Evolutionary conservation across 2,113 vertebrate genomes (phyloP).

Genomic region (Notothenia rossii): DNA sequence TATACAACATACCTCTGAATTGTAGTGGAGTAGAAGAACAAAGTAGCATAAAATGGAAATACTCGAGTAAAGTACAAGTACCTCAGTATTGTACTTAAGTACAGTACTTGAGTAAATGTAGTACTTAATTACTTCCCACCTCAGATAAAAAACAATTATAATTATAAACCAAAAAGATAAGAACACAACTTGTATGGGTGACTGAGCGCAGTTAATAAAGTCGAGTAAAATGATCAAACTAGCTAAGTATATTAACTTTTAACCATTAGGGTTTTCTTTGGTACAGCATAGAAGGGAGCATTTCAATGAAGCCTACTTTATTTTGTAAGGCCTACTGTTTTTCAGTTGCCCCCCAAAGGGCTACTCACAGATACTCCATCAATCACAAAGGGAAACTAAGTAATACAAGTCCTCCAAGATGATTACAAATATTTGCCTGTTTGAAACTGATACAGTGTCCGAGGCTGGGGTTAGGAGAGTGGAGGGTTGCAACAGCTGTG

Average conservation of each 20-base stretch:
- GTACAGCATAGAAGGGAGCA: background rate
- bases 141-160: too few relatives aligned
- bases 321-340: background rate
- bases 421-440: conserved; percentile 44
- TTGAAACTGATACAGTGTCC: conserved; percentile 31
- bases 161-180: background rate
- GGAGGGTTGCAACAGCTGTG: conserved; percentile 62
- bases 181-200: background rate
- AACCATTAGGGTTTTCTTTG: too few relatives aligned
- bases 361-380: background rate
- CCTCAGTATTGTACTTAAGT: too few relatives aligned
- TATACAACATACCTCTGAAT: too few relatives aligned
- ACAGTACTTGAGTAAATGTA: too few relatives aligned
- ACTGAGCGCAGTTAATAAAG: background rate
- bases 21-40: too few relatives aligned
- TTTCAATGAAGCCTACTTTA: background rate
- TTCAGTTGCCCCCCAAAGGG: background rate
- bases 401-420: conserved; percentile 22
- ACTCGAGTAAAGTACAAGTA: too few relatives aligned
- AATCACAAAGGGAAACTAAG: conserved; percentile 14
- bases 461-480: background rate
- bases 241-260: too few relatives aligned
- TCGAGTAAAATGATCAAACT: too few relatives aligned
- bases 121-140: too few relatives aligned
- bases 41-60: too few relatives aligned